These are phyloP conservation scores for Salvator merianae DNA, from an alignment of 2,113 vertebrate genomes.

Conservation along the genomic window DNA sequence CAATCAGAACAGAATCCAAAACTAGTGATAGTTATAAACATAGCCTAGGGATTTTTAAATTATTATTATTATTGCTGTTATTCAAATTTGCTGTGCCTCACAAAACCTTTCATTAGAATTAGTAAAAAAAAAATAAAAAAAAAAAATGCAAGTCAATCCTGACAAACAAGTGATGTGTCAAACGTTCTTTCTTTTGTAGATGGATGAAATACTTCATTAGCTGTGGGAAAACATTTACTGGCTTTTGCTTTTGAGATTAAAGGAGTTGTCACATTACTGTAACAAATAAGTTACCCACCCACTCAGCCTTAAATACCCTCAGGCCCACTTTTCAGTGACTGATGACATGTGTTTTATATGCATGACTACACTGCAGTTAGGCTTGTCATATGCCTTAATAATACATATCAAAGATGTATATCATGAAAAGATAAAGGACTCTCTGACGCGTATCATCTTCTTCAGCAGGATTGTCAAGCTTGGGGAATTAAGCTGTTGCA, in stretches of 20 bases:
- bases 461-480: conserved; percentile 1
- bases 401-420: conserved; percentile 49
- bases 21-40: conserved; percentile 8
- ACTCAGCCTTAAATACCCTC: conserved; percentile 52
- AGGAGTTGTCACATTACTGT: conserved; percentile 42
- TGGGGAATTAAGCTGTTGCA: background rate
- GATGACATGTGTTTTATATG: conserved; percentile 32
- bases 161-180: conserved; percentile 12
- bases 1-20: conserved; percentile 6
- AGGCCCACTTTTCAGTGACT: conserved; percentile 38
- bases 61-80: too few relatives aligned
- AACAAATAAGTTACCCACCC: conserved; percentile 56
- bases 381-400: conserved; percentile 28
- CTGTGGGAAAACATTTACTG: conserved; percentile 34
- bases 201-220: conserved; percentile 5
- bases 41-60: too few relatives aligned
- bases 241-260: conserved; percentile 24
- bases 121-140: too few relatives aligned
- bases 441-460: conserved; percentile 14
- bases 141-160: background rate
- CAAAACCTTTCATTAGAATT: background rate
- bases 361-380: conserved; percentile 32
- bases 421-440: conserved; percentile 25
- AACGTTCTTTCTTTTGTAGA: background rate
- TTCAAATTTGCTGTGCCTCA: background rate